A percentile compares a stretch with the other conserved stretches of the same genome.
These are phyloP conservation scores for Leptopterna dolabrata DNA, from an alignment of 2,888 invertebrate species.

Conservation along the genomic window DNA sequence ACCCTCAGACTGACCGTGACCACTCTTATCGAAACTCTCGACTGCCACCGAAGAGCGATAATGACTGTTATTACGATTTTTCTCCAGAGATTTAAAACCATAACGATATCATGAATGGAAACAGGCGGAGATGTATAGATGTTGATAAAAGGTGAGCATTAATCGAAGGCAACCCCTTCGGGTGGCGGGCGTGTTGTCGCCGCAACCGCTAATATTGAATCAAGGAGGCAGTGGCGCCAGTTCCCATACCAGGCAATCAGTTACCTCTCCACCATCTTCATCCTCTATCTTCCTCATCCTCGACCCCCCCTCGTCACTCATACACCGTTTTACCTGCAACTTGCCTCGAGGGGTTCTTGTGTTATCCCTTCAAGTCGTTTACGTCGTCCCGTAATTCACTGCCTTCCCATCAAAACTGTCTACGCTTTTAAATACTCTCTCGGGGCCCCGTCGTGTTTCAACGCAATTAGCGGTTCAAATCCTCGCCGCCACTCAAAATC, in stretches of 20 bases:
- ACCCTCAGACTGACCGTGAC: not conserved
- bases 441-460: not conserved
- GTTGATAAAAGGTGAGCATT: conserved; percentile 25
- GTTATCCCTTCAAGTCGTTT: conserved; percentile 36
- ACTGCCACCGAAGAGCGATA: conserved; percentile 2
- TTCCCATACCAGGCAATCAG: conserved; percentile 38
- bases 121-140: not conserved
- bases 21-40: not conserved
- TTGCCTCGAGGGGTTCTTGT: conserved; percentile 30
- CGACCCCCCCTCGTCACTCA: not conserved
- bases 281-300: not conserved
- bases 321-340: conserved; percentile 4
- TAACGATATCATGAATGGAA: conserved; percentile 30
- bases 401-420: conserved; percentile 41
- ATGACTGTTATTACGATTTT: conserved; percentile 36
- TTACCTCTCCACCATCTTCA: conserved; percentile 29
- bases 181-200: conserved; percentile 23
- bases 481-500: not conserved
- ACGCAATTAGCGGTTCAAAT: conserved; percentile 1
- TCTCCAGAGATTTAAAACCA: conserved; percentile 22
- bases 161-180: conserved; percentile 31
- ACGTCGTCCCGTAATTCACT: conserved; percentile 40
- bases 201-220: conserved; percentile 43
- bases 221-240: conserved; percentile 44
- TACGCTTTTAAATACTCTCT: conserved; percentile 19